Evolutionary conservation across 2,888 invertebrate genomes (phyloP).

Genomic region (Coelinius sp.): DNA sequence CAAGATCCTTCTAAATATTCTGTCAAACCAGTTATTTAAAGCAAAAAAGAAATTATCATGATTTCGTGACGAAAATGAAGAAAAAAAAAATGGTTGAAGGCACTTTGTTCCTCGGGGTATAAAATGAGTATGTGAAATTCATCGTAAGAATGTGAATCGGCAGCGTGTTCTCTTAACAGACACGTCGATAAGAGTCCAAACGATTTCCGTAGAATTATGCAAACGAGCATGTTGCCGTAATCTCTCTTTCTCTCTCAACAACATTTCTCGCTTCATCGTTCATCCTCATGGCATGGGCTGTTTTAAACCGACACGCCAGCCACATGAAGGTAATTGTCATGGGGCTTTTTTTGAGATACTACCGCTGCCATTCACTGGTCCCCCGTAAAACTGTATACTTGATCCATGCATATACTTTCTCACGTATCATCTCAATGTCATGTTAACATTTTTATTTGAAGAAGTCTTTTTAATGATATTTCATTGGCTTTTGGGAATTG

Average conservation of each 20-base stretch:
- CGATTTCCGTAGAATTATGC: conserved; percentile 55
- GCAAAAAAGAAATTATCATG: background rate
- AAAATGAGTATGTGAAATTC: conserved; percentile 9
- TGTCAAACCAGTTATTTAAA: background rate
- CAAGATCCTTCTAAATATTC: background rate
- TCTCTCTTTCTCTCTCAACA: conserved; percentile 1
- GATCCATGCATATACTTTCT: background rate
- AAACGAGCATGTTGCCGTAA: conserved; percentile 45
- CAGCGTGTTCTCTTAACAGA: conserved; percentile 24
- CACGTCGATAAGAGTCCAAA: conserved; percentile 37
- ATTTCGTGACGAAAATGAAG: background rate
- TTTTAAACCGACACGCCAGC: conserved; percentile 13
- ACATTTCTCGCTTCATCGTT: background rate
- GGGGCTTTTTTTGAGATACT: background rate
- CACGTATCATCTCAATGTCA: conserved; percentile 15
- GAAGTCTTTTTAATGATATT: background rate
- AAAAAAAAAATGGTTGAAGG: background rate
- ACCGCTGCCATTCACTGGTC: background rate
- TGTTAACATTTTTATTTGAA: background rate
- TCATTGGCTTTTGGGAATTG: background rate
- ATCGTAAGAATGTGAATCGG: conserved; percentile 32
- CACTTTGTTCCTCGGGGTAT: background rate
- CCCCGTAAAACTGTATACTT: conserved; percentile 3
- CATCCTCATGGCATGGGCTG: background rate
- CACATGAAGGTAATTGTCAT: conserved; percentile 14